Percentiles rank a stretch among this genome's conserved stretches.
phyloP scores from a whole-genome alignment of 2,113 vertebrate genomes.

The Phyllostomus discolor region DNA sequence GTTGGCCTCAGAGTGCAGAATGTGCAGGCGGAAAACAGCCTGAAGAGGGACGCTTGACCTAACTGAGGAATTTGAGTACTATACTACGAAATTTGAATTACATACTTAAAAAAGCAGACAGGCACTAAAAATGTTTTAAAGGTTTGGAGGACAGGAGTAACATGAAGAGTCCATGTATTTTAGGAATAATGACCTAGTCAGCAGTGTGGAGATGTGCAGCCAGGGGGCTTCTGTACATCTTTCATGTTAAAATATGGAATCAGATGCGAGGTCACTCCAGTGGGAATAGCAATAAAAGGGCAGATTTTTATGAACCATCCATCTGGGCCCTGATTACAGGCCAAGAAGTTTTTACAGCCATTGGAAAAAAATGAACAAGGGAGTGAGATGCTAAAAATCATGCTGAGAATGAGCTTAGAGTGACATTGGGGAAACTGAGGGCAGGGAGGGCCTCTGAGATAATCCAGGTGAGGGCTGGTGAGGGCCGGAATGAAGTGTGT shows the following conservation, averaged over 20 bases:
- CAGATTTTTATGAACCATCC: neutral
- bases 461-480: neutral
- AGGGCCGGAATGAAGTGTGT: neutral
- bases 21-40: neutral
- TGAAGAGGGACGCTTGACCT: neutral
- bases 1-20: neutral
- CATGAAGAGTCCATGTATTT: neutral
- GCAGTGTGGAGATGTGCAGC: neutral
- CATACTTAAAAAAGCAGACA: neutral
- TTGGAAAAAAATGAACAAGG: neutral
- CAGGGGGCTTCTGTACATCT: neutral
- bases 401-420: neutral
- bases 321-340: neutral
- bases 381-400: neutral
- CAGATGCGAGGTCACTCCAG: neutral
- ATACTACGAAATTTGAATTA: neutral
- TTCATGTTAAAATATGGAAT: neutral
- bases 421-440: neutral
- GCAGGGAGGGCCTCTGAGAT: neutral
- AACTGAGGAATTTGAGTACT: neutral
- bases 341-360: neutral
- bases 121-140: neutral
- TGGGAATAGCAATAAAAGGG: neutral
- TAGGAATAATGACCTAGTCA: neutral
- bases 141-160: neutral